A percentile compares a stretch with the other conserved stretches of the same genome.
Evolutionary conservation across 2,797 vertebrate genomes (phyloP).

Genomic region (Linurgus olivaceus): DNA sequence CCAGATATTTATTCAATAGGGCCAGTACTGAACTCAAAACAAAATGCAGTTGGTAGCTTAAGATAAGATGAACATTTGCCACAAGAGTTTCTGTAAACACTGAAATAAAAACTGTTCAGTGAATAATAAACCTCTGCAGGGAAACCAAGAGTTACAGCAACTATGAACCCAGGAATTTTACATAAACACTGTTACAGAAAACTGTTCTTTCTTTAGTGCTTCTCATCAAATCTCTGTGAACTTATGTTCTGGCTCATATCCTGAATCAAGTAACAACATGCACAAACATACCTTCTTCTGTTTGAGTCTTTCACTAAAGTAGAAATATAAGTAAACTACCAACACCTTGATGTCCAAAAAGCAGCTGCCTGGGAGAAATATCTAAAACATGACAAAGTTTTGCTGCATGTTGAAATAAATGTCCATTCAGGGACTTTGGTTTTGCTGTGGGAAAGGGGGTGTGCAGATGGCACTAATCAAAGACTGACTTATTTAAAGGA

Average conservation of each 20-base stretch:
- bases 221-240: background rate
- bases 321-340: background rate
- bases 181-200: background rate
- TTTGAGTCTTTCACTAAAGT: background rate
- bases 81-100: background rate
- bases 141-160: background rate
- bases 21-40: background rate
- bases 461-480: background rate
- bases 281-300: background rate
- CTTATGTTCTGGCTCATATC: background rate
- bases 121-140: background rate
- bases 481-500: background rate
- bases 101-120: background rate
- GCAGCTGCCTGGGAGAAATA: background rate
- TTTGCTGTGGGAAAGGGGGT: background rate
- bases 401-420: background rate
- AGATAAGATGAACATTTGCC: background rate
- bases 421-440: background rate
- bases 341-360: background rate
- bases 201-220: background rate
- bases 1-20: background rate
- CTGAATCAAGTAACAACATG: background rate
- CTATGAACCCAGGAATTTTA: background rate
- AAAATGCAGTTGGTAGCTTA: background rate
- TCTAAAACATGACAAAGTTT: background rate